Base-by-base conservation (phyloP, 1,140 invertebrate species). In the Drosophila albomicans region DNA sequence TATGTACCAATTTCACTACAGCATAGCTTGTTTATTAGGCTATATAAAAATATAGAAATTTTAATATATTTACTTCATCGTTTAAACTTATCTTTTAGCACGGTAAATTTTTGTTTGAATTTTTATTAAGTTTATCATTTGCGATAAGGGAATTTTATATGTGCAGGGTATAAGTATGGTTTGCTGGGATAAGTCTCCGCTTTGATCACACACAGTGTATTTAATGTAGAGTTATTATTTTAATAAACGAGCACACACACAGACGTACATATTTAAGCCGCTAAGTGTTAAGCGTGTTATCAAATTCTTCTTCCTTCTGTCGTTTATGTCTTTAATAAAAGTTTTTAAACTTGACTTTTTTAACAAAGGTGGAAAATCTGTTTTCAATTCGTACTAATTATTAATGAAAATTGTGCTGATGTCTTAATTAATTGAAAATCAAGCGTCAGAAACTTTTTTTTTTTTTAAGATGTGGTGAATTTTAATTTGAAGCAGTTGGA, bases 171-270 rank as follows among this genome's bases (percentile, higher is more conserved):
- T 56, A 1, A 13, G 7, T 20, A n/a, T 59, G 58, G 75, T 81
- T 79, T 81, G 73, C 56, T 58, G 52, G 32, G 16, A 16, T 45
- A 67, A 32, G 20, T 52, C 20, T 30, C 16, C 15, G 28, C 20
- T 67, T 25, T 48, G 73, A 46, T 67, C 48, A 52, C 52, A 75
- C 48, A 57, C 46, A 65, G 51, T 49, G 28, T 67, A 71, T 56
- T 80, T 87, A 87, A 87, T 87, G 82, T 80, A 87, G 82, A 87
- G 88, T 87, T 87, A 87, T 87, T 84, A 80, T 82, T 87, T 87
- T 87, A 87, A 88, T 88, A 87, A 87, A 76, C 71, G 46, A 52
- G 35, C 63, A 16, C 35, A 69, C 57, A 66, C 41, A 65, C 57
- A 57, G n/a, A 51, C 38, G 41, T 46, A 52, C 46, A 58, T 65